Percentiles rank a stretch among this genome's conserved stretches.
These are phyloP conservation scores for Astatoreochromis straeleni DNA, from an alignment of 2,113 vertebrate genomes.

Conservation along the genomic window DNA sequence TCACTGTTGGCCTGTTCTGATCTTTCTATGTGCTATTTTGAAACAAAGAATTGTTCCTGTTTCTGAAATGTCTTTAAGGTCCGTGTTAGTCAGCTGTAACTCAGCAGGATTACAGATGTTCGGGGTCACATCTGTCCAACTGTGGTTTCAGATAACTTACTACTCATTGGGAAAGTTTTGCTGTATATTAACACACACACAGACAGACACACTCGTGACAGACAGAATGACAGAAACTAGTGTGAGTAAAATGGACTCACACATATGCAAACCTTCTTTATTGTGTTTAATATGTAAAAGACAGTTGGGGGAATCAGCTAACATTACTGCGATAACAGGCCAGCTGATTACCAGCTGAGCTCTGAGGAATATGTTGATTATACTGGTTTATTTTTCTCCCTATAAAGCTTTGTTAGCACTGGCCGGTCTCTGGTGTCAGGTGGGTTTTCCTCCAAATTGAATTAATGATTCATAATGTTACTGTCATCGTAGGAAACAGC, in stretches of 20 bases:
- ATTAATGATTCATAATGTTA: background rate
- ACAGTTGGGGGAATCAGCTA: accelerated
- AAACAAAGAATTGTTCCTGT: background rate
- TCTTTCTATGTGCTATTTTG: background rate
- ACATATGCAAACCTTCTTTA: background rate
- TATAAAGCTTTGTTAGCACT: background rate
- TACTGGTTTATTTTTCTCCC: background rate
- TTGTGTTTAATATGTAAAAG: background rate
- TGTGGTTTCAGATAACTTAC: background rate
- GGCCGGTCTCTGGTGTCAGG: background rate
- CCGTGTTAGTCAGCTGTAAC: background rate
- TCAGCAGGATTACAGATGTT: background rate
- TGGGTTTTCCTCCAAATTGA: background rate
- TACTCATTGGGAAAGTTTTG: background rate
- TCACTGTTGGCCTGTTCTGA: background rate
- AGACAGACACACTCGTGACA: background rate
- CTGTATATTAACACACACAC: background rate
- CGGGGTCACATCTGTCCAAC: background rate
- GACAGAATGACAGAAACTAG: background rate
- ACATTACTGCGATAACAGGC: background rate
- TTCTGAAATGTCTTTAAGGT: background rate
- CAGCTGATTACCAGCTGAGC: background rate
- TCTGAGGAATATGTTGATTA: background rate
- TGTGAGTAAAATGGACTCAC: background rate
- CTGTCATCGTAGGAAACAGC: background rate